Base-by-base conservation (phyloP, 2,797 vertebrate species). In the Diplodus sargus region DNA sequence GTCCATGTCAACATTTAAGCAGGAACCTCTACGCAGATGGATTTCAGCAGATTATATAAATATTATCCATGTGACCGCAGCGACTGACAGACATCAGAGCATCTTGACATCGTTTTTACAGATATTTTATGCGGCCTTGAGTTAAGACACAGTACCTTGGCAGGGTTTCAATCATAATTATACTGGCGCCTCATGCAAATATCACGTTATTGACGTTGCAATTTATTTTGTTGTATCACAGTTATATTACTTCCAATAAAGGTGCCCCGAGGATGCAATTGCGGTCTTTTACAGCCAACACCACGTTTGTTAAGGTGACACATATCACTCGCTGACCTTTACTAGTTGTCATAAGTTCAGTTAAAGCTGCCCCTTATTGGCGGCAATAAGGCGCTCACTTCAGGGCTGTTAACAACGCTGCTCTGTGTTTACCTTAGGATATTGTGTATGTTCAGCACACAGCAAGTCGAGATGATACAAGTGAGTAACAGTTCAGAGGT, bases 371-470 rank as follows among this genome's bases (percentile, higher is more conserved):
- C 22, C 63, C 78, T 85, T 87, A 90, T 84, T 87, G 83, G 78
- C 67, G 60, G 79, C 83, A 88, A 84, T 90, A 87, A 86, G 80
- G 78, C 52, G 69, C 54, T 83, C 73, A 79, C 68, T 74, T 70
- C 60, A 69, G 71, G 74, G 39, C 74, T 63, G 75, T 85, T 88
- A 85, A 87, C 73, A 62, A 56, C 43, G 22, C 78, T 30, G 64
- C 62, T 73, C 34, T 16, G 4, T 93, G 89, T 94, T 93, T 90
- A 89, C 87, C 74, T 77, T 79, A 72, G 88, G 85, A 93, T 91
- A 91, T 93, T 91, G 79, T 90, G 77, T 74, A 79, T 73, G 84
- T 82, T 87, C 71, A 79, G 84, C 85, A 89, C 85, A 90, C 85
- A 86, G 73, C 54, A 10, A 71, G 74, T 85, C 64, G 47, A 85